Evolutionary conservation across 2,113 vertebrate genomes (phyloP).

Genomic region (Tetrao urogallus): DNA sequence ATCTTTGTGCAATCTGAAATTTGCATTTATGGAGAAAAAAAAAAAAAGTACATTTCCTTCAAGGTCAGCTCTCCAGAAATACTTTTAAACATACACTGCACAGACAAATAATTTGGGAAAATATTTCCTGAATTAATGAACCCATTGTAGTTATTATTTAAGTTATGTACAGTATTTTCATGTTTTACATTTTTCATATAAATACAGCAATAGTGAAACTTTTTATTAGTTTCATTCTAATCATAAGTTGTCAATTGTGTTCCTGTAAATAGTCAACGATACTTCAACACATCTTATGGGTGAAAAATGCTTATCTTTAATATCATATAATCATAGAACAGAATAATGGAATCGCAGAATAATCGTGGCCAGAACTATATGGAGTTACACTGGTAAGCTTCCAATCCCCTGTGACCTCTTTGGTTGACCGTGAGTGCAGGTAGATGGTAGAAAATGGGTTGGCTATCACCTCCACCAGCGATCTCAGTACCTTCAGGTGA

Average conservation of each 20-base stretch:
- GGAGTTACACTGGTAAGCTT: no score
- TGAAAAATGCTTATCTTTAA: not conserved
- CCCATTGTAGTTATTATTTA: not conserved
- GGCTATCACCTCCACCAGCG: no score
- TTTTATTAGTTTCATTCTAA: not conserved
- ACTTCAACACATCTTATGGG: not conserved
- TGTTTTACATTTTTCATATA: not conserved
- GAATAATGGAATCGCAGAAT: no score
- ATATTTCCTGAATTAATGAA: not conserved
- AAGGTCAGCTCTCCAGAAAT: not conserved
- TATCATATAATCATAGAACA: no score
- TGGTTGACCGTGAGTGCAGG: no score
- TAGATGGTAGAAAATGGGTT: no score
- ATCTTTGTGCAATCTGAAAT: not conserved
- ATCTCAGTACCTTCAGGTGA: no score
- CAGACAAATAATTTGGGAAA: not conserved
- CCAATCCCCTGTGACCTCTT: no score
- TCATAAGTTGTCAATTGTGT: not conserved
- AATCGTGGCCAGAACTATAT: no score
- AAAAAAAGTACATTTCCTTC: not conserved
- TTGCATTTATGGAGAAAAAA: not conserved
- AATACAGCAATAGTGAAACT: not conserved
- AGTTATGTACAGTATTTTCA: not conserved
- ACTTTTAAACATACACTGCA: not conserved
- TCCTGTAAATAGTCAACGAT: not conserved